Conservation (phyloP, 2,888 invertebrate species). For the Deroplatys truncata region DNA sequence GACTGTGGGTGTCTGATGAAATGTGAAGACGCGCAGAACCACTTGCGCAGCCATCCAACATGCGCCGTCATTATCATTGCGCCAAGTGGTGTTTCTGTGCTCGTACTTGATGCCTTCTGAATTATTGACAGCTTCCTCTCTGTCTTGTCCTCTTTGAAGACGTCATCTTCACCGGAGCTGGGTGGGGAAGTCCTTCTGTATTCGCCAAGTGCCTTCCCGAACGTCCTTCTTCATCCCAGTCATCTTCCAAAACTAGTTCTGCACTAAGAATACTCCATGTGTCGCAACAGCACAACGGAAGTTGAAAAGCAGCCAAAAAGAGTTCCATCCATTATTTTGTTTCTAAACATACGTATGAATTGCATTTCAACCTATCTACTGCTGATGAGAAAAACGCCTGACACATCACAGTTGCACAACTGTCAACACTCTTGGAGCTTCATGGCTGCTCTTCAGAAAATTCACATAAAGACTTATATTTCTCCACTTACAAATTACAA, state of each 20-base stretch:
- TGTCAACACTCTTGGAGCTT: too few relatives aligned
- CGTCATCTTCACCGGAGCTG: background rate
- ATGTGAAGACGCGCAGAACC: background rate
- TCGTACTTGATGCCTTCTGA: background rate
- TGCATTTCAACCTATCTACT: too few relatives aligned
- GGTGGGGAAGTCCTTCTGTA: background rate
- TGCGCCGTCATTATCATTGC: background rate
- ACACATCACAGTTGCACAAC: too few relatives aligned
- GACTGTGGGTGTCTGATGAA: background rate
- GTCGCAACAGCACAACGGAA: too few relatives aligned
- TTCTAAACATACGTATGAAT: too few relatives aligned
- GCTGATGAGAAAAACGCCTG: too few relatives aligned
- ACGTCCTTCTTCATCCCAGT: background rate
- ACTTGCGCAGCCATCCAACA: background rate
- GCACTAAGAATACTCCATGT: background rate
- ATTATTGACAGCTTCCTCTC: background rate
- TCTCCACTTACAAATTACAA: too few relatives aligned
- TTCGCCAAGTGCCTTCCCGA: background rate
- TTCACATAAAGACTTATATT: too few relatives aligned
- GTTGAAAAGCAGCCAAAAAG: too few relatives aligned
- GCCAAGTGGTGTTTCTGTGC: background rate
- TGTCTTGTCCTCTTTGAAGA: background rate
- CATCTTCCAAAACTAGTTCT: background rate
- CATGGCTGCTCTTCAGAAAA: too few relatives aligned
- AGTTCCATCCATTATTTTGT: too few relatives aligned